These are phyloP conservation scores for Morone chrysops DNA, from an alignment of 2,113 vertebrate genomes.

Conservation along the genomic window DNA sequence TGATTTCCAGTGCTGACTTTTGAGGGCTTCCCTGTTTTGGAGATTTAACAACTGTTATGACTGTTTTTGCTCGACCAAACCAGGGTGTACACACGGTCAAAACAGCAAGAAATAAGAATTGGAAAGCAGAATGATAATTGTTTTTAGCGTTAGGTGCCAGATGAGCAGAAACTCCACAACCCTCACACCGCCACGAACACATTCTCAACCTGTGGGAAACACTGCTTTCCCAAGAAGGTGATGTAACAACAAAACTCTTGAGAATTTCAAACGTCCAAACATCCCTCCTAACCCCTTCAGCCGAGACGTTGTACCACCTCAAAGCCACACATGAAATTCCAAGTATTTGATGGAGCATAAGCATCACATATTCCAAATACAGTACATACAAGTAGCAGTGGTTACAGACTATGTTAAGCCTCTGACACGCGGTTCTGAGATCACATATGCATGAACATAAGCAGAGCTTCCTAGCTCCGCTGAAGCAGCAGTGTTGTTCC, in stretches of 20 bases:
- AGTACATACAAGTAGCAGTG: constrained; percentile 37
- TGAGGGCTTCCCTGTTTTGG: constrained; percentile 3
- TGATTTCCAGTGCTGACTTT: constrained; percentile 36
- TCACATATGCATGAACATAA: constrained; percentile 16
- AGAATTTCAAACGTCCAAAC: constrained; percentile 50
- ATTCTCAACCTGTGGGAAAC: constrained; percentile 44
- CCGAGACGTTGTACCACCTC: constrained; percentile 6
- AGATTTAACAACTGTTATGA: neutral
- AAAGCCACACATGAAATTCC: constrained; percentile 53
- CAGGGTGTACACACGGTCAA: neutral
- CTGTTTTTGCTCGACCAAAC: neutral
- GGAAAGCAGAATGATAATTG: neutral
- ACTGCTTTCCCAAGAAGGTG: constrained; percentile 36
- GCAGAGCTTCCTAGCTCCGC: neutral
- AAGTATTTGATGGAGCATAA: constrained; percentile 56
- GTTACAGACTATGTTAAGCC: constrained; percentile 33
- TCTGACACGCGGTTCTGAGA: constrained; percentile 13
- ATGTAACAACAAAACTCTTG: constrained; percentile 42
- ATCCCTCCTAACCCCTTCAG: constrained; percentile 12
- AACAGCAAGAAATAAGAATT: neutral
- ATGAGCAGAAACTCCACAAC: constrained; percentile 9
- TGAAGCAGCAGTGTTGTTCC: constrained; percentile 7
- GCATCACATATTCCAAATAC: constrained; percentile 41
- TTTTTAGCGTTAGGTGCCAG: neutral
- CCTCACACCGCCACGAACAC: neutral